Evolutionary conservation across 2,888 invertebrate genomes (phyloP).

Genomic region (Caenorhabditis sp.): DNA sequence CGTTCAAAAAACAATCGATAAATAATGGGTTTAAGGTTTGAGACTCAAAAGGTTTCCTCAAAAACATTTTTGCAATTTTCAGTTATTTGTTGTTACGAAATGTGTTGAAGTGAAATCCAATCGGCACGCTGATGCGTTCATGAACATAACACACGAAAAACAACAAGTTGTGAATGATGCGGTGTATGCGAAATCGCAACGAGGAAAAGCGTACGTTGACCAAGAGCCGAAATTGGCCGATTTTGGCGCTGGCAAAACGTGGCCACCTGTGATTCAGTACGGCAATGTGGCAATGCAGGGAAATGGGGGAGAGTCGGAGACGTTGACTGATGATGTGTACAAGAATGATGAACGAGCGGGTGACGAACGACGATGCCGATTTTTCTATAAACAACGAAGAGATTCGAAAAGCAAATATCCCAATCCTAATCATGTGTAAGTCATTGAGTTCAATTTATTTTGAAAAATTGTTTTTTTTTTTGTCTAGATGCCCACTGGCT

Average conservation of each 20-base stretch:
- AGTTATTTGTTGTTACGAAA: conserved; percentile 56
- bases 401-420: conserved; percentile 58
- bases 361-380: conserved; percentile 19
- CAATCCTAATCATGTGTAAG: conserved; percentile 37
- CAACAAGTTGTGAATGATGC: conserved; percentile 22
- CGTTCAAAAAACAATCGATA: conserved; percentile 57
- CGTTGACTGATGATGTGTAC: conserved; percentile 3
- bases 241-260: conserved; percentile 11
- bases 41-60: no score
- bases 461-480: no score
- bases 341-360: not conserved
- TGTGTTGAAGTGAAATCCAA: conserved; percentile 38
- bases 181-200: not conserved
- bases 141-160: conserved; percentile 46
- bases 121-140: conserved; percentile 41
- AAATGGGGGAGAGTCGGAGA: conserved; percentile 11
- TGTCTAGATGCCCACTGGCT: no score
- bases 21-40: conserved; percentile 48
- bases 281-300: conserved; percentile 1
- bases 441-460: not conserved
- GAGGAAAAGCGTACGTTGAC: conserved; percentile 3
- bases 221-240: not conserved
- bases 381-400: conserved; percentile 58
- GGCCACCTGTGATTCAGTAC: conserved; percentile 12
- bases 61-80: no score